Base-by-base conservation (phyloP, 2,113 vertebrate species). In the Saccopteryx bilineata region DNA sequence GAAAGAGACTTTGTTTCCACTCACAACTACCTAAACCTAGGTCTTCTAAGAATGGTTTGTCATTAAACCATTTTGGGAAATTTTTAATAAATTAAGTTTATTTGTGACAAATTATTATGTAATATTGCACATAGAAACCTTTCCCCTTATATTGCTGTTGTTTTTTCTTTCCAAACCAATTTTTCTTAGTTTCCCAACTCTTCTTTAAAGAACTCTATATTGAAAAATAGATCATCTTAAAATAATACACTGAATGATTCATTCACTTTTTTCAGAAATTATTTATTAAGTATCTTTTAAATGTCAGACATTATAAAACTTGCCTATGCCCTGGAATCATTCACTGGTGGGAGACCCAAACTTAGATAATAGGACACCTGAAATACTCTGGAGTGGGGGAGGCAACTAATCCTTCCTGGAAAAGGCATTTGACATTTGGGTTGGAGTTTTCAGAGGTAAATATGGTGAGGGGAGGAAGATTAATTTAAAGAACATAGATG, bases 31-130 rank as follows among this genome's bases (percentile, higher is more conserved):
- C 11, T 87, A 68, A 48, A 33, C 5, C 13, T 86, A 48, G 39
- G 72, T 86, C 85, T 63, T 50, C 24, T 72, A 63, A 91, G 33
- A 84, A 66, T 56, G 24, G 15, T 56, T 89, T 86, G 46, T 50
- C 82, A 74, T 11, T 52, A 87, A 90, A 48, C 19, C 9, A 24
- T 79, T 85, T 90, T 63, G 12, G 9, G 21, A 7, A 76, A 56
- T 2, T 21, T 33, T 71, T 78, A 91, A 66, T 31, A 93, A 96
- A 74, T 63, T 76, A 87, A 58, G 10, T 48, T 92, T 61, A 52
- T 85, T 90, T 87, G 12, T 95, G 54, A 93, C 9, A 79, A 84
- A 81, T 85, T 71, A 24, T 71, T 75, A 60, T 80, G 19, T 39
- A 78, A 48, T n/a, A 1, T 26, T 71, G 2, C 54, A 61, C 33